These are phyloP conservation scores for Tragelaphus oryx DNA, from an alignment of 2,797 vertebrate genomes.

Conservation along the genomic window DNA sequence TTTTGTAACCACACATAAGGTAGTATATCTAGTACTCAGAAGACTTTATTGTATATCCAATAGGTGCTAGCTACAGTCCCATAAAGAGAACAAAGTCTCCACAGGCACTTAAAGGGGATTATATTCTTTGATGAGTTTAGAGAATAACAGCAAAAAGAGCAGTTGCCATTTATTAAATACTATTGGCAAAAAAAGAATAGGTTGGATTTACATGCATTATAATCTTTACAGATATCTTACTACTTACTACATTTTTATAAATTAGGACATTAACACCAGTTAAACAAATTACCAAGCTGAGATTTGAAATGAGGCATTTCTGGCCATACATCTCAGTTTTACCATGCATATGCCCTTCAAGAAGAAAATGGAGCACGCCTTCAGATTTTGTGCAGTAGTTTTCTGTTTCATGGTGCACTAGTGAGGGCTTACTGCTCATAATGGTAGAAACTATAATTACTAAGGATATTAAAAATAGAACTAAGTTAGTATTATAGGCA, in stretches of 20 bases:
- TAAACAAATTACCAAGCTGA: background rate
- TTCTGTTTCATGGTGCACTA: background rate
- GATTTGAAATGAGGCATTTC: background rate
- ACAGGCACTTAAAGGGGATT: background rate
- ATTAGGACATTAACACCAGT: background rate
- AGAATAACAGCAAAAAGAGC: background rate
- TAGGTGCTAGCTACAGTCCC: background rate
- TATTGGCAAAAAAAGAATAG: background rate
- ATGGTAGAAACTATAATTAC: background rate
- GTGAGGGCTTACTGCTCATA: background rate
- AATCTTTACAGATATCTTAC: background rate
- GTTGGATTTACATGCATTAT: background rate
- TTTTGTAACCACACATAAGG: background rate
- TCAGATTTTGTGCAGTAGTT: background rate
- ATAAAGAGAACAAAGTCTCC: background rate
- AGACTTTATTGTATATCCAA: background rate
- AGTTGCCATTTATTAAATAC: background rate
- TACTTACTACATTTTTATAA: background rate
- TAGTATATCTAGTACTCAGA: background rate
- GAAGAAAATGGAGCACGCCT: background rate
- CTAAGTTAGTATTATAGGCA: background rate
- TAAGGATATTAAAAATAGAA: background rate
- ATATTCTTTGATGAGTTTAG: background rate
- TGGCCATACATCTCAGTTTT: background rate
- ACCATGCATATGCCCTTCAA: background rate